phyloP scores from a whole-genome alignment of 2,113 vertebrate species.

The Lamprologus speciosus region DNA sequence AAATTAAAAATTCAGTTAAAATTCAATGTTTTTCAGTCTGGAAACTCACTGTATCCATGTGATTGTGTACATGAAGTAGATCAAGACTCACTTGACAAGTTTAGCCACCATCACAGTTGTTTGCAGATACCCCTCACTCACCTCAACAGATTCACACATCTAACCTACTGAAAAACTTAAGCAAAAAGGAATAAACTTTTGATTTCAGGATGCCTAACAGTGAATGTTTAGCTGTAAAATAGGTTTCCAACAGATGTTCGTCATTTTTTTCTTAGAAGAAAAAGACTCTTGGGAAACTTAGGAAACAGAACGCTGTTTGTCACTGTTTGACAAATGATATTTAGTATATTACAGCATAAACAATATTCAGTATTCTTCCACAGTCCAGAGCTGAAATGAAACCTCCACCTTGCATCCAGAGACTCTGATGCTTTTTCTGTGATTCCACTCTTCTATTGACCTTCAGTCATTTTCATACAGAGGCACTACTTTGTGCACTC shows the following conservation, averaged over 20 bases:
- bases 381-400: neutral
- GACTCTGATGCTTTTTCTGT: neutral
- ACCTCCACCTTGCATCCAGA: neutral
- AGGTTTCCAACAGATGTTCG: neutral
- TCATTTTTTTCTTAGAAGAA: neutral
- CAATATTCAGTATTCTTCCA: neutral
- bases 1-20: neutral
- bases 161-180: neutral
- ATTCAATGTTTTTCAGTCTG: neutral
- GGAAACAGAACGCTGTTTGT: neutral
- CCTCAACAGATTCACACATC: neutral
- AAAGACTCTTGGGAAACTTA: neutral
- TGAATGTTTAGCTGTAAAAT: neutral
- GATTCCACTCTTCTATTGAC: constrained; percentile 14
- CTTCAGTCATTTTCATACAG: constrained; percentile 1
- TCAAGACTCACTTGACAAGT: neutral
- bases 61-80: neutral
- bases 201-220: neutral
- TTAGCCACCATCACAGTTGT: neutral
- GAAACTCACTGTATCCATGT: neutral
- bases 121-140: neutral
- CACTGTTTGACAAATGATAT: neutral
- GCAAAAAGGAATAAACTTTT: neutral
- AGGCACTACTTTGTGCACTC: neutral
- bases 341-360: neutral